Conservation (phyloP, 1,140 invertebrate species). For the Amphibalanus amphitrite region DNA sequence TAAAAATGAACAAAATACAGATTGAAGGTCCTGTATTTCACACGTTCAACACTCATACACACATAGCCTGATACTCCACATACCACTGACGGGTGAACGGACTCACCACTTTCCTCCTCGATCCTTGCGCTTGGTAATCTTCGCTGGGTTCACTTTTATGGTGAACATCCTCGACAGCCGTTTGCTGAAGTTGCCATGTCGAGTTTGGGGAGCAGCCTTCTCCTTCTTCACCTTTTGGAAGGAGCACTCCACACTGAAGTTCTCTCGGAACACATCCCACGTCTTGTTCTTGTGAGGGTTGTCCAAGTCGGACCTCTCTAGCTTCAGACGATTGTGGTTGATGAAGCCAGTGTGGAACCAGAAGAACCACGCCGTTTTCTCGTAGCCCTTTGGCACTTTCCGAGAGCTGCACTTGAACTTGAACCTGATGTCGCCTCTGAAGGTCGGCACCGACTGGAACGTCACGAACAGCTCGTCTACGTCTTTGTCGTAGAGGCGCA, state of each 20-base stretch:
- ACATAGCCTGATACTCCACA: no score
- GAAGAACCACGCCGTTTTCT: slow-evolving; percentile 37
- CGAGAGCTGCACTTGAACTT: slow-evolving; percentile 6
- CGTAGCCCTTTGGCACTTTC: slow-evolving; percentile 33
- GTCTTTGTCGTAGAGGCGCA: not conserved
- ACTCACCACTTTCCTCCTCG: no score
- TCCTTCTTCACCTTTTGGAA: not conserved
- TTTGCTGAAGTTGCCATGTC: no score
- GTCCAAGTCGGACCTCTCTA: slow-evolving; percentile 31
- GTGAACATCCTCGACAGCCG: no score
- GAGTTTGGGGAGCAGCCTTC: not conserved
- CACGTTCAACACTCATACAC: no score
- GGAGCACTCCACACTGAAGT: not conserved
- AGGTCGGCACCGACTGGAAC: not conserved
- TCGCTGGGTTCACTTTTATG: no score
- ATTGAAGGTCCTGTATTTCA: no score
- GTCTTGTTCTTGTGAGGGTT: slow-evolving; percentile 37
- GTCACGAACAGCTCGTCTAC: not conserved
- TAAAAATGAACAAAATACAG: no score
- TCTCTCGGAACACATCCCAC: slow-evolving; percentile 20
- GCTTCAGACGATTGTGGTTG: slow-evolving; percentile 26
- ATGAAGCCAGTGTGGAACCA: slow-evolving; percentile 39
- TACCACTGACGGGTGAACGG: no score
- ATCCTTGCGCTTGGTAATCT: no score
- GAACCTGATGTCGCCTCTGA: not conserved